A percentile compares a stretch with the other conserved stretches of the same genome.
Evolutionary conservation across 64 coral and sea anemone genomes (phyloP).

Genomic region (Montipora sp.): DNA sequence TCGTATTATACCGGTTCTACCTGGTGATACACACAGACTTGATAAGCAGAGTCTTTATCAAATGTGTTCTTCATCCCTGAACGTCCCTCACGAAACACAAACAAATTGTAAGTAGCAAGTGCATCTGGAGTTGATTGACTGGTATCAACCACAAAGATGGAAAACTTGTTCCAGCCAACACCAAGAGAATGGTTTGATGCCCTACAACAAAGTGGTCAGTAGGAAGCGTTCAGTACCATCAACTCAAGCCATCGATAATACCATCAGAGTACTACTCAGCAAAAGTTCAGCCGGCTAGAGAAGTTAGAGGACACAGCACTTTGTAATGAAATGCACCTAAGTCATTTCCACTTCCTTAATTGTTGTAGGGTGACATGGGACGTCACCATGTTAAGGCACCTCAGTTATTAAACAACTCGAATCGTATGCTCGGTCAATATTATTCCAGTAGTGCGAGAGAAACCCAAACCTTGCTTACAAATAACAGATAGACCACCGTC

Average conservation of each 20-base stretch:
- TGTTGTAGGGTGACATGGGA: no score
- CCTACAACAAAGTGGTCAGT: slow-evolving; percentile 1
- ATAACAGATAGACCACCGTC: no score
- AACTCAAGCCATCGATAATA: background rate
- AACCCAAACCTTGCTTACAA: no score
- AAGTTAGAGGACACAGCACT: no score
- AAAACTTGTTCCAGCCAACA: slow-evolving; percentile 78
- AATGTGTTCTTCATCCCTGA: slow-evolving; percentile 10
- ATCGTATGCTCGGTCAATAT: no score
- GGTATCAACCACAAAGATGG: slow-evolving; percentile 44
- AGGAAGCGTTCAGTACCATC: background rate
- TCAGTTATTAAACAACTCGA: no score
- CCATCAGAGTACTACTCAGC: no score
- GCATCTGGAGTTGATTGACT: background rate
- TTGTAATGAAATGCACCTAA: no score
- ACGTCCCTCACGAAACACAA: slow-evolving; percentile 55
- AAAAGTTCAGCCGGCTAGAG: no score
- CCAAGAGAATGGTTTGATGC: slow-evolving; percentile 55
- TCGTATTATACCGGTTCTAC: background rate
- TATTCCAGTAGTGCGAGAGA: no score
- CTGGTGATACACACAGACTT: slow-evolving; percentile 50
- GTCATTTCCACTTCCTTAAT: no score
- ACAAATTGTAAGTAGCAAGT: slow-evolving; percentile 35
- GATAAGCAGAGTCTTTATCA: background rate
- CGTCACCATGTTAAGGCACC: no score